Evolutionary conservation across 2,888 invertebrate genomes (phyloP).

Genomic region (Geophilus truncorum): DNA sequence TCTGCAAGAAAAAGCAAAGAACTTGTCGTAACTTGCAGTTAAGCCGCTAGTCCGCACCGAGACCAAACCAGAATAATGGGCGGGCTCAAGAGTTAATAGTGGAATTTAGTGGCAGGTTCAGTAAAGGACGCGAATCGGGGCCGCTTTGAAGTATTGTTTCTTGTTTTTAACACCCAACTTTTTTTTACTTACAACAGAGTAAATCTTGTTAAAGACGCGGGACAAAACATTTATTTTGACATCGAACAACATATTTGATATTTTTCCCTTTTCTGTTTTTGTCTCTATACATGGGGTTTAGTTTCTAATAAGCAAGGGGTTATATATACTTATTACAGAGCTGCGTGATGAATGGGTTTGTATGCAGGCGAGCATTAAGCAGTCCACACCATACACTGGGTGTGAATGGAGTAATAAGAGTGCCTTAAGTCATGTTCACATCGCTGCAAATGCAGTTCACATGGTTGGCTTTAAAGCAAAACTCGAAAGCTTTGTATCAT

Average conservation of each 20-base stretch:
- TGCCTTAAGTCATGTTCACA: neutral
- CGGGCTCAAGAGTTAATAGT: neutral
- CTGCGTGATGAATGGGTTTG: neutral
- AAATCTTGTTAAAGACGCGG: no score
- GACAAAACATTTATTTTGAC: no score
- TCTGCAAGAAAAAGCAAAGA: neutral
- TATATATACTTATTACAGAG: neutral
- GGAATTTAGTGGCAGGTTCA: neutral
- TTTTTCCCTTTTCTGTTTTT: no score
- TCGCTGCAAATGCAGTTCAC: neutral
- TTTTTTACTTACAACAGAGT: no score
- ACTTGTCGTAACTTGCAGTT: constrained; percentile 20
- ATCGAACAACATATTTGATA: no score
- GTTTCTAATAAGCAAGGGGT: no score
- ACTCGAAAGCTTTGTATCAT: neutral
- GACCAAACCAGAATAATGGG: constrained; percentile 9
- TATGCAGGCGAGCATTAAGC: neutral
- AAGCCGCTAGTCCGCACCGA: neutral
- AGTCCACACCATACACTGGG: neutral
- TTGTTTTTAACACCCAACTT: neutral
- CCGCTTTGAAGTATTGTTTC: neutral
- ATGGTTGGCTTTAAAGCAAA: neutral
- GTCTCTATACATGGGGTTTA: no score
- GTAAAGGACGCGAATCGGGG: neutral
- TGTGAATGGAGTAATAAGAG: neutral